Evolutionary conservation across 1,140 invertebrate genomes (phyloP).

Genomic region (Atta colombica): DNA sequence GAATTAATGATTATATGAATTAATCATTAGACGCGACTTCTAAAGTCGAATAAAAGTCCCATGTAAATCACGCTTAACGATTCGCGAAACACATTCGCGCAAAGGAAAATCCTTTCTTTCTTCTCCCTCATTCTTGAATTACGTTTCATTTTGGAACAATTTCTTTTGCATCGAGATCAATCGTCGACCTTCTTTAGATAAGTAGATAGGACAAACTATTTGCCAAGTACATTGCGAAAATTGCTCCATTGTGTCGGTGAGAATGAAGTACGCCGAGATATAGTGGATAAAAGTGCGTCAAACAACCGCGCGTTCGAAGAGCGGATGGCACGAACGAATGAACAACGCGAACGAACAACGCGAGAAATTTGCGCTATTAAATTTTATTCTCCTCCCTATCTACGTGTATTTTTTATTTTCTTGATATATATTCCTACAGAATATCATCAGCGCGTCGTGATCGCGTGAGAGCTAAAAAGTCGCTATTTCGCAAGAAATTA

Average conservation of each 20-base stretch:
- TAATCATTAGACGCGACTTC: no score
- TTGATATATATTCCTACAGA: conserved; percentile 6
- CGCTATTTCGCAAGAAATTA: conserved; percentile 37
- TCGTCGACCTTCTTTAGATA: conserved; percentile 55
- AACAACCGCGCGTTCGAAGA: conserved; percentile 37
- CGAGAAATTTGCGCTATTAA: conserved; percentile 44
- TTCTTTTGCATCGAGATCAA: not conserved
- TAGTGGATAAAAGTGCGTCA: conserved; percentile 37
- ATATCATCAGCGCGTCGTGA: conserved; percentile 34
- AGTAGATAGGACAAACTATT: conserved; percentile 61
- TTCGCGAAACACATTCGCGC: not conserved
- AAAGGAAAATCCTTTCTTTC: conserved; percentile 12
- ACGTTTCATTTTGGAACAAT: conserved; percentile 46
- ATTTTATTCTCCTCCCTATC: conserved; percentile 42
- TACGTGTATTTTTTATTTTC: not conserved
- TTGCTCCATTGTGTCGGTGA: conserved; percentile 48
- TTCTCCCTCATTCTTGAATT: conserved; percentile 26
- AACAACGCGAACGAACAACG: conserved; percentile 30
- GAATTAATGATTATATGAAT: no score
- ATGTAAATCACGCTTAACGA: not conserved
- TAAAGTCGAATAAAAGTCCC: no score
- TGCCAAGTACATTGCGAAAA: conserved; percentile 69
- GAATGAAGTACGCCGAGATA: conserved; percentile 44
- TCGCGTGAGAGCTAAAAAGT: conserved; percentile 45
- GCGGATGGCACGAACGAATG: conserved; percentile 22